Evolutionary conservation across 1,140 invertebrate species (phyloP).

Genomic region (Brachionus rotundiformis): DNA sequence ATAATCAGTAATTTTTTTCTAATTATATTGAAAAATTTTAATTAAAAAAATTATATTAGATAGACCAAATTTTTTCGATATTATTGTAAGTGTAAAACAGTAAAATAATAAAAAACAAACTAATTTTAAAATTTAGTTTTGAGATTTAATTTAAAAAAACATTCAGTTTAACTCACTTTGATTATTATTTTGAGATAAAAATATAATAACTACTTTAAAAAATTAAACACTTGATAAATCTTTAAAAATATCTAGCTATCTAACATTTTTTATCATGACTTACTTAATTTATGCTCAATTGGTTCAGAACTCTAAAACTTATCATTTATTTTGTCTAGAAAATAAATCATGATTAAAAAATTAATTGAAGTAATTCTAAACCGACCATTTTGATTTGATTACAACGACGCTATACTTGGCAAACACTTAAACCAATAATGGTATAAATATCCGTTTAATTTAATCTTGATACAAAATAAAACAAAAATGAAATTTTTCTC

Average conservation of each 20-base stretch:
- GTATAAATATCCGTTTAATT: background rate
- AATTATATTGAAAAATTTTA: no score
- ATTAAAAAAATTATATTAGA: no score
- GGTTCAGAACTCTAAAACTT: background rate
- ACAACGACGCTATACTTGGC: background rate
- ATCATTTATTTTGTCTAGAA: background rate
- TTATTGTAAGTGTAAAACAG: no score
- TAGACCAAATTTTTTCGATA: no score
- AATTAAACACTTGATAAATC: background rate
- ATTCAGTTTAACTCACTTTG: background rate
- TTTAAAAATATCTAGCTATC: no score
- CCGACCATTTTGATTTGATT: background rate
- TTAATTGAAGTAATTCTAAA: background rate
- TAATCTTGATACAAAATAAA: background rate
- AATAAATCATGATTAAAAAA: background rate
- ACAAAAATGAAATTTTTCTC: background rate
- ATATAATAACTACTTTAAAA: background rate
- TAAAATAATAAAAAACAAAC: no score
- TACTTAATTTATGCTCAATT: background rate
- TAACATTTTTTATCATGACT: background rate
- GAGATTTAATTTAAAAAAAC: no score
- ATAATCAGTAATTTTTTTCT: no score
- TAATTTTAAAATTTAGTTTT: no score
- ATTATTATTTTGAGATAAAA: background rate
- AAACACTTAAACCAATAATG: background rate